Base-by-base conservation (phyloP, 2,797 vertebrate genomes). In the Muraenolepis orangiensis region DNA sequence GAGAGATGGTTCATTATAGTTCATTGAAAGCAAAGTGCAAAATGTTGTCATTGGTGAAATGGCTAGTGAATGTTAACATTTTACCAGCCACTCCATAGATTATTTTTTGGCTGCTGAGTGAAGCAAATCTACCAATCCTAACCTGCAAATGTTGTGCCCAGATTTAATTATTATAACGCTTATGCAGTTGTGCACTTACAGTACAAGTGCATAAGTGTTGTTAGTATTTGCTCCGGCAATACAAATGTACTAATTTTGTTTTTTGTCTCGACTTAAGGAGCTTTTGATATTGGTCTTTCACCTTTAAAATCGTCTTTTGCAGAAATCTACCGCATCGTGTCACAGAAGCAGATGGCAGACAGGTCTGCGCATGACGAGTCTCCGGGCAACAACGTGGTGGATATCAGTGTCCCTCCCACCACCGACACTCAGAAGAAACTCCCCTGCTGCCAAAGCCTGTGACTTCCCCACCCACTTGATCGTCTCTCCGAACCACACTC, bases 261-360 rank as follows among this genome's bases (percentile, higher is more conserved):
- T 23, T 26, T 61, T 23, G 26, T 26, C 57, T 10, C n/a, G 26
- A 61, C 57, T 10, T 61, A 26, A 2, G 23, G 57, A 3, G 0
- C 8, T 61, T 61, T 12, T 61, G 46, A n/a, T 23, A 23, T 61
- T 23, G 23, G 26, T 61, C 3, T 61, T 26, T 26, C 8, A 10
- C 7, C 57, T 18, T 12, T 34, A 36, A 34, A 69, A n/a, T 31
- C 2, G 2, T 69, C 0, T 26, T 26, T 26, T 76, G 1, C 93
- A 99, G 97, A 98, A 89, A 98, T 99, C 89, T 97, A 99, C 90
- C 96, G 96, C 87, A 98, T 98, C 0, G 97, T 98, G 81, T 99
- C 97, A 6, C 97, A 98, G 93, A 98, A 98, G 93, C 97, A 98
- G 88, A 98, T 98, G 13, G 95, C 96, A 0, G 97, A 99, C 89